These are phyloP conservation scores for Cryptoprocta ferox DNA, from an alignment of 2,797 vertebrate species.

Conservation along the genomic window DNA sequence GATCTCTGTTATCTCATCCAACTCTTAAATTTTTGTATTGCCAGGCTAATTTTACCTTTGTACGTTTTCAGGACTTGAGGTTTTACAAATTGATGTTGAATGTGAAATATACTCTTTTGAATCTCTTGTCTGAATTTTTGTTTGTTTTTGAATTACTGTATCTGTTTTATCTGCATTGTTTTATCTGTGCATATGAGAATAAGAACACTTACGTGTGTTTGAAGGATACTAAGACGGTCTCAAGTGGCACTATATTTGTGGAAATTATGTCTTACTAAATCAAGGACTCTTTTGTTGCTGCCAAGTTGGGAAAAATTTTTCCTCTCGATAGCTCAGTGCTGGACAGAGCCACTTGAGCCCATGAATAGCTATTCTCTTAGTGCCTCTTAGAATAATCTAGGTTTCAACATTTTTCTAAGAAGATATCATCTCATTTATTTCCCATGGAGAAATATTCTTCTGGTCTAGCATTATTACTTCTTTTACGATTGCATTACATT, in stretches of 20 bases:
- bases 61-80: neutral
- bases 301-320: neutral
- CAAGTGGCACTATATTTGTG: no score
- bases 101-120: neutral
- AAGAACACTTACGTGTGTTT: neutral
- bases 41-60: neutral
- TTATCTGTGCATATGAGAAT: neutral
- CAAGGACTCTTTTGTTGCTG: neutral
- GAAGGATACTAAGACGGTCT: neutral
- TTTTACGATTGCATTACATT: neutral
- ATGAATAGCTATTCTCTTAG: neutral
- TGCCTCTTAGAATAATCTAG: neutral
- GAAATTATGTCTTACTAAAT: neutral
- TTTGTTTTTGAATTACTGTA: neutral
- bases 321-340: neutral
- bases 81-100: neutral
- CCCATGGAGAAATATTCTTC: neutral
- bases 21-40: neutral
- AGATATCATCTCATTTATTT: neutral
- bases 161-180: neutral
- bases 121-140: neutral
- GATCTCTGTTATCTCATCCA: neutral
- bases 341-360: neutral
- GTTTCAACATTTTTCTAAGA: neutral
- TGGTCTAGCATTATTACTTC: neutral